Conservation (phyloP, 30 jellyfish, hydroid and myxozoan genomes). For the Hydra vulgaris region DNA sequence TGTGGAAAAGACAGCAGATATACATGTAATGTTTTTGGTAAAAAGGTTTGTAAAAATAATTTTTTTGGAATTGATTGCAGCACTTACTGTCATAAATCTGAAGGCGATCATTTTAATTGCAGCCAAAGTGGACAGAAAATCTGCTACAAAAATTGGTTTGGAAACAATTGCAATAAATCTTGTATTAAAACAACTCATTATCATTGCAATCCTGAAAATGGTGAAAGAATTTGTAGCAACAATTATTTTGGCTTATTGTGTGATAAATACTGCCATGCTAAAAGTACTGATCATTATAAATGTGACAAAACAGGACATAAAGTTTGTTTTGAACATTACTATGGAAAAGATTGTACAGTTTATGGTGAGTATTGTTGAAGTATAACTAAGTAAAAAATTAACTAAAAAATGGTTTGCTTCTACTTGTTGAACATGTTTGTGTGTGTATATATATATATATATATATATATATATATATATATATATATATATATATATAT, state of each 20-base stretch:
- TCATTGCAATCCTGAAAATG: constrained; percentile 8
- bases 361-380: constrained; percentile 2
- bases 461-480: too few relatives aligned
- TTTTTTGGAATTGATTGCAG: constrained; percentile 14
- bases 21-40: constrained; percentile 4
- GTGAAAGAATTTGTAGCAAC: constrained; percentile 2
- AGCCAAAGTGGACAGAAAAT: constrained; percentile 3
- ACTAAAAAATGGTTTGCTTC: too few relatives aligned
- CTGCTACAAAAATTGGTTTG: constrained; percentile 16
- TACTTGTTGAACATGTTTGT: too few relatives aligned
- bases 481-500: too few relatives aligned
- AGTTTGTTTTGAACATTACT: background rate
- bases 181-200: constrained; percentile 4
- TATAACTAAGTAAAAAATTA: background rate
- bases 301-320: constrained; percentile 18
- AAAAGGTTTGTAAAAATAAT: background rate
- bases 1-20: constrained; percentile 8
- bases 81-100: background rate
- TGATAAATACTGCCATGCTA: background rate
- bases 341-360: constrained; percentile 20
- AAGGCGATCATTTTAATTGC: background rate
- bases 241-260: constrained; percentile 13
- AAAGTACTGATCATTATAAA: background rate
- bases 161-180: constrained; percentile 7
- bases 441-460: too few relatives aligned